A percentile compares a stretch with the other conserved stretches of the same genome.
phyloP scores from a whole-genome alignment of 1,140 invertebrate genomes.

The Neomicropteryx cornuta region DNA sequence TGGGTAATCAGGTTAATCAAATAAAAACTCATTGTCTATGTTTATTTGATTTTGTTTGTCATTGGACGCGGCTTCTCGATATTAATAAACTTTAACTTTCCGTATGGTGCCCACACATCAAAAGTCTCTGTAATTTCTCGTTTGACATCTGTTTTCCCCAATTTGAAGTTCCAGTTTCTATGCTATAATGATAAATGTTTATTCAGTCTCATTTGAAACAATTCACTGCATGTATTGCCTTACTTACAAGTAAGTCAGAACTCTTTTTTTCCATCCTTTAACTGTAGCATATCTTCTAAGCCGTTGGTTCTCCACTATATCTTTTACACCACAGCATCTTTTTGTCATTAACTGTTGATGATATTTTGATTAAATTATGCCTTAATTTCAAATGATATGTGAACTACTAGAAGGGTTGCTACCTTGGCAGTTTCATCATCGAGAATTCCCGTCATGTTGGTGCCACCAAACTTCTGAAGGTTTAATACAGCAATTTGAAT shows the following conservation, averaged over 20 bases:
- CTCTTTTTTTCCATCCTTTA: conserved; percentile 48
- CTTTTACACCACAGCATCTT: conserved; percentile 53
- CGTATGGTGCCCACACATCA: conserved; percentile 50
- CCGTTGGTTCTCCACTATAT: conserved; percentile 30
- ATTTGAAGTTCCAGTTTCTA: conserved; percentile 51
- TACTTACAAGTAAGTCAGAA: conserved; percentile 48
- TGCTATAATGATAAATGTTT: conserved; percentile 30
- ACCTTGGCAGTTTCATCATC: conserved; percentile 48
- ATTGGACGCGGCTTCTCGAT: conserved; percentile 38
- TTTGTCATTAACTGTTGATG: conserved; percentile 44
- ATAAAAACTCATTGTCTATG: too few species aligned
- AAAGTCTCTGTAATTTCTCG: conserved; percentile 45
- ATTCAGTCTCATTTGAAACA: neutral
- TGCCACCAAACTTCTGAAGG: conserved; percentile 55
- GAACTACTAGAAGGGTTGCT: conserved; percentile 13
- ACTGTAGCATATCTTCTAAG: conserved; percentile 42
- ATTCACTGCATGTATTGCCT: conserved; percentile 1
- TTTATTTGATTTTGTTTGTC: too few species aligned
- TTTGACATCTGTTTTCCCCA: conserved; percentile 39
- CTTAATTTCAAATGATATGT: neutral
- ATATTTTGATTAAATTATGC: neutral
- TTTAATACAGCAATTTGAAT: conserved; percentile 44
- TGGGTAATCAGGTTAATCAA: too few species aligned
- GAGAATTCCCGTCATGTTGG: conserved; percentile 48
- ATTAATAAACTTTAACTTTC: conserved; percentile 42